Percentiles rank a stretch among this genome's conserved stretches.
These are phyloP conservation scores for Lepus oiostolus DNA, from an alignment of 2,797 vertebrate genomes.

Conservation along the genomic window DNA sequence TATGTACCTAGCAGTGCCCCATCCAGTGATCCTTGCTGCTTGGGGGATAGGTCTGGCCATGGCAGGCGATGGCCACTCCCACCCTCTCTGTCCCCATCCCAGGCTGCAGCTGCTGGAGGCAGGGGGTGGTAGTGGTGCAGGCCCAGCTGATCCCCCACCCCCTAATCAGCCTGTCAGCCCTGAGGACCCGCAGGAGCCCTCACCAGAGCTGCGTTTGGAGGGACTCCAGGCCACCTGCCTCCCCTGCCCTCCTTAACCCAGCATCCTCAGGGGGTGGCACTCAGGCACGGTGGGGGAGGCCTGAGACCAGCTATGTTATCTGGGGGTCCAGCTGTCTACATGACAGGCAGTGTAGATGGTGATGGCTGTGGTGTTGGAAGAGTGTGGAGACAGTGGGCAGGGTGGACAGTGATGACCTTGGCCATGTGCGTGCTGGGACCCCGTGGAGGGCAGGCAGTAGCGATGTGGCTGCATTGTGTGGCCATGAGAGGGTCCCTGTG, in stretches of 20 bases:
- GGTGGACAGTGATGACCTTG: not conserved
- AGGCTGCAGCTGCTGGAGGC: conserved; percentile 55
- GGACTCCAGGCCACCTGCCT: conserved; percentile 62
- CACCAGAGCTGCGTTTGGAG: conserved; percentile 52
- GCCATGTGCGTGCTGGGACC: not conserved
- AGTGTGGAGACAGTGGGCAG: not conserved
- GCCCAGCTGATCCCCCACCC: conserved; percentile 5
- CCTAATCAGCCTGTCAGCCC: conserved; percentile 55
- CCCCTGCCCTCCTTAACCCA: not conserved
- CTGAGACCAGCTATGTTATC: not conserved
- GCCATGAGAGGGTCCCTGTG: too few species aligned
- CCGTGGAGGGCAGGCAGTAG: not conserved
- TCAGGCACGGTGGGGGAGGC: not conserved
- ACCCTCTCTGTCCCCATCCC: not conserved
- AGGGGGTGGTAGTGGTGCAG: not conserved
- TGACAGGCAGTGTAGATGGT: not conserved
- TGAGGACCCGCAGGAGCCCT: not conserved
- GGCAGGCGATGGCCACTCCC: not conserved
- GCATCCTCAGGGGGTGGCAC: not conserved
- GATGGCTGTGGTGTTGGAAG: not conserved
- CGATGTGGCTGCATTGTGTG: too few species aligned
- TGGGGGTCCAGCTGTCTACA: not conserved
- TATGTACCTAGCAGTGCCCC: not conserved
- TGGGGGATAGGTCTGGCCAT: not conserved
- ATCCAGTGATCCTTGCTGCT: not conserved